These are phyloP conservation scores for Sinohyriopsis cumingii DNA, from an alignment of 2,888 invertebrate genomes.

Conservation along the genomic window DNA sequence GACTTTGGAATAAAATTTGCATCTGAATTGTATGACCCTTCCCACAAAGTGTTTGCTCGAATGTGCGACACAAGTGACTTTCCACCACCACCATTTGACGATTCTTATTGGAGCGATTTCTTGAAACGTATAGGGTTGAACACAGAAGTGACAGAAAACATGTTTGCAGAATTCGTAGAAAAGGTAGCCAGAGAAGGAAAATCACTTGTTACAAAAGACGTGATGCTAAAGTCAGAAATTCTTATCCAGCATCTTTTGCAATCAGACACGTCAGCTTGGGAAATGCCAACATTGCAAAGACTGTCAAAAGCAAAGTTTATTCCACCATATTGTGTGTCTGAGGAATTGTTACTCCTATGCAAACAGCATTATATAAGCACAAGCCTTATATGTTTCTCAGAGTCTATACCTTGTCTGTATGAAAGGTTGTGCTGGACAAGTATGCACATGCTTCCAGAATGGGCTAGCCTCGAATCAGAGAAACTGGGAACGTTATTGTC, in stretches of 20 bases:
- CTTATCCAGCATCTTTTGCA: constrained; percentile 14
- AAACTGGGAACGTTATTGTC: constrained; percentile 1
- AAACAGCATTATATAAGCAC: no score
- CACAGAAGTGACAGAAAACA: constrained; percentile 12
- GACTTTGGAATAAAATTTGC: constrained; percentile 8
- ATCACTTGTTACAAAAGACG: background rate
- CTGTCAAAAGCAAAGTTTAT: constrained; percentile 2
- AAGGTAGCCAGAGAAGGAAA: constrained; percentile 11
- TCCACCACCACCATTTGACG: constrained; percentile 16
- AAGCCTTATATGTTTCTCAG: constrained; percentile 1
- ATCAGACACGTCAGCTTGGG: background rate
- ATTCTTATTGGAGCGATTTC: constrained; percentile 15
- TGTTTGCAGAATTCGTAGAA: constrained; percentile 26
- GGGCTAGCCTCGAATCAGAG: background rate
- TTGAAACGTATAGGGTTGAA: constrained; percentile 23
- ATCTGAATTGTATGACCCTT: constrained; percentile 9
- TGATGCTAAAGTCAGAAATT: constrained; percentile 11
- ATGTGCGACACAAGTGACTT: constrained; percentile 12
- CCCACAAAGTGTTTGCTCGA: constrained; percentile 7
- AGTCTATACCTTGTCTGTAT: background rate
- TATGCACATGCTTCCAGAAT: constrained; percentile 17
- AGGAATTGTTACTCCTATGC: background rate
- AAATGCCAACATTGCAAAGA: background rate
- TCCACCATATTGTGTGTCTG: no score
- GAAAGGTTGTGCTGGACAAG: constrained; percentile 23